phyloP scores from a whole-genome alignment of 2,888 invertebrate species.

The Morinoia aosen region DNA sequence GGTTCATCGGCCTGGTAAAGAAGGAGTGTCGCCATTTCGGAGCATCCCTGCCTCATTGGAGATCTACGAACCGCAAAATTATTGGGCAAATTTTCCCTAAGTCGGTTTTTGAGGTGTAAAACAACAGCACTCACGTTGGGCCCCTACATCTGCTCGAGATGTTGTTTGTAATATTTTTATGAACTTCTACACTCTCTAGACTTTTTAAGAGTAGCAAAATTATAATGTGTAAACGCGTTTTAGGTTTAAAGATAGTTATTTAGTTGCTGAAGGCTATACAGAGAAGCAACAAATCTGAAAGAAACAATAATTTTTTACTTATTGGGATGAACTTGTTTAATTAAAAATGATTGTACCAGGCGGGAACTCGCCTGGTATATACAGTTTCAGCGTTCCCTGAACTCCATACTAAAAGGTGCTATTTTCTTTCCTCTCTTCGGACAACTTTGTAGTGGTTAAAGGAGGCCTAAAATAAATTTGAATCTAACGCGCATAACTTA shows the following conservation, averaged over 20 bases:
- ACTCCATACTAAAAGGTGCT: too few relatives aligned
- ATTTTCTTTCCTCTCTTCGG: too few relatives aligned
- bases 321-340: too few relatives aligned
- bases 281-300: background rate
- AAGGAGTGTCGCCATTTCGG: slow-evolving; percentile 18
- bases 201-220: background rate
- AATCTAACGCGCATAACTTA: too few relatives aligned
- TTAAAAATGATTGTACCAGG: too few relatives aligned
- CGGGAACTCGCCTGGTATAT: too few relatives aligned
- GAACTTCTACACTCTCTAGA: background rate
- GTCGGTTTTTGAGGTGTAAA: background rate
- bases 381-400: too few relatives aligned
- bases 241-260: too few relatives aligned
- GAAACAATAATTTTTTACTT: background rate
- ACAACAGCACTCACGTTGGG: background rate
- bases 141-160: background rate
- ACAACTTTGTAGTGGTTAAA: too few relatives aligned
- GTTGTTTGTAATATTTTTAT: background rate
- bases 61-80: background rate
- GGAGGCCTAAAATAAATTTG: too few relatives aligned
- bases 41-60: background rate
- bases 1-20: slow-evolving; percentile 25
- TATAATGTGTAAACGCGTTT: background rate
- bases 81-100: background rate
- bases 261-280: too few relatives aligned